Evolutionary conservation across 2,888 invertebrate genomes (phyloP).

Genomic region (Sinelater perroti): DNA sequence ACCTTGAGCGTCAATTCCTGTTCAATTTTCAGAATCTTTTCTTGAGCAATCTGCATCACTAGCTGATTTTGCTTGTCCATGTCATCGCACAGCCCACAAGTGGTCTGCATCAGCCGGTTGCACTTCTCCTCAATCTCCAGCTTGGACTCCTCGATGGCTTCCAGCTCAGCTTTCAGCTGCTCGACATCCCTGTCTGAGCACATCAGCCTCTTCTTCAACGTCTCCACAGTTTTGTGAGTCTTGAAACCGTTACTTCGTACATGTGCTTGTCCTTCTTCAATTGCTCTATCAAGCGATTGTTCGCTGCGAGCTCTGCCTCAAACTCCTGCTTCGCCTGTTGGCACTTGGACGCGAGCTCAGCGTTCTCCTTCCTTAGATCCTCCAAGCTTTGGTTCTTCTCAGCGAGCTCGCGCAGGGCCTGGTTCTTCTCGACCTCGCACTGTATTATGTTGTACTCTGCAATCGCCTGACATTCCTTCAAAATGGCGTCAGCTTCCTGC

Average conservation of each 20-base stretch:
- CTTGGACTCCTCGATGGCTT: slow-evolving; percentile 51
- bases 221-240: slow-evolving; percentile 68
- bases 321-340: slow-evolving; percentile 41
- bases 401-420: slow-evolving; percentile 55
- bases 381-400: slow-evolving; percentile 43
- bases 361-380: slow-evolving; percentile 38
- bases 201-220: slow-evolving; percentile 65
- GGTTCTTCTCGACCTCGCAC: slow-evolving; percentile 64
- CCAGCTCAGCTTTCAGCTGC: slow-evolving; percentile 61
- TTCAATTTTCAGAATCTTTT: slow-evolving; percentile 48
- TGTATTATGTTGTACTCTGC: slow-evolving; percentile 65
- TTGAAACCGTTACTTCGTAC: slow-evolving; percentile 68
- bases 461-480: slow-evolving; percentile 65
- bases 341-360: slow-evolving; percentile 35
- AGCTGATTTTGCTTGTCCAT: slow-evolving; percentile 54
- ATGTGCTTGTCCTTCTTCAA: slow-evolving; percentile 64
- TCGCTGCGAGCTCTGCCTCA: no score
- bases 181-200: slow-evolving; percentile 70
- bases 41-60: slow-evolving; percentile 48
- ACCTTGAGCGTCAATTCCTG: slow-evolving; percentile 49
- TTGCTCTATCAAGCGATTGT: no score
- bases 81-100: slow-evolving; percentile 49
- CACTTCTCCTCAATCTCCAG: slow-evolving; percentile 53
- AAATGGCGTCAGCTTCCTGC: slow-evolving; percentile 60
- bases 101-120: slow-evolving; percentile 46